Evolutionary conservation across 2,797 vertebrate species (phyloP), one percentile per base, ranked within the genome.

Genomic region (Hyperoplus immaculatus): DNA sequence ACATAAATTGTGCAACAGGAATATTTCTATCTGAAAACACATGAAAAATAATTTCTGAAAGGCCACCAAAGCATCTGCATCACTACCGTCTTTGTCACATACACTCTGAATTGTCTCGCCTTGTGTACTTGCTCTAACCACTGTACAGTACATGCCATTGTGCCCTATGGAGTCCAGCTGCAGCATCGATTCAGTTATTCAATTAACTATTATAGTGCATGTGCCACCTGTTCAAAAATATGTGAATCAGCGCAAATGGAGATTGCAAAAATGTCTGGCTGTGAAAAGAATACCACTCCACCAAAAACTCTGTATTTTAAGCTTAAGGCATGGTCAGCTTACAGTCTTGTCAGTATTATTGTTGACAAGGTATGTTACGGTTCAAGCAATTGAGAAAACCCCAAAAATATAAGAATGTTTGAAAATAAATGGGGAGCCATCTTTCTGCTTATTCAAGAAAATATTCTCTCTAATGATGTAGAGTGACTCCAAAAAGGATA

Each of bases 1-100:
- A 94, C 94, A 95, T 93, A 95, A 95, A 95, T 93, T 92, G 93
- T 95, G 94, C 95, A 92, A 93, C 88, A 93, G 81, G 60, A 91
- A 87, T 88, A 89, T 86, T 85, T 91, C 89, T 91, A 93, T 90
- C 82, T 93, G 93, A 92, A 95, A 92, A 94, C 86, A 85, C 80
- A 89, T 91, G 84, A 93, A 90, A 90, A 90, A 89, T 91, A 65
- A 76, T 87, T 84, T 88, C 79, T 88, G 73, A 89, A 94, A 95
- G 90, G 93, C 93, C 93, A 90, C 91, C 86, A 88, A 69, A 88
- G 86, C 84, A 83, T 86, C 77, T 83, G 61, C 79, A 83, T 87
- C 80, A 73, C 72, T 65, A 77, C 88, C 87, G 53, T 77, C 83
- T 87, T 88, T 82, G 78, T 82, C 68, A 60, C 68, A 69, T 78